Conservation (phyloP, 1,140 invertebrate genomes). For the Octopus sinensis region DNA sequence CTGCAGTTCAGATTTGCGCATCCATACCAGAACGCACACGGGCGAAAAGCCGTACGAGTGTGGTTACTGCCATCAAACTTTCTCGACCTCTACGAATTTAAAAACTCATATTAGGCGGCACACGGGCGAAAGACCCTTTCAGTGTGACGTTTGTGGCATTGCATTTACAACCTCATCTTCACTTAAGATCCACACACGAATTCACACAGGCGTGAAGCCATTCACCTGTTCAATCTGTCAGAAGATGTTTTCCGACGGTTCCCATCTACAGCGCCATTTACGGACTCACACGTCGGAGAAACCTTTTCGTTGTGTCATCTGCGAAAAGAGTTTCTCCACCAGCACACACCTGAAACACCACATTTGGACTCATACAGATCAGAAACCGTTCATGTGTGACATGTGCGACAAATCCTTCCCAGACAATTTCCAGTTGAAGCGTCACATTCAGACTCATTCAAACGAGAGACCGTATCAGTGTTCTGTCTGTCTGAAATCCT, state of each 20-base stretch:
- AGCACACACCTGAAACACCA: neutral
- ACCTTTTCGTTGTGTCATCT: constrained; percentile 72
- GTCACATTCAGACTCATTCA: constrained; percentile 76
- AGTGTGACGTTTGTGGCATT: constrained; percentile 25
- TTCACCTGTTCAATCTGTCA: constrained; percentile 25
- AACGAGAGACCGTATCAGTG: constrained; percentile 70
- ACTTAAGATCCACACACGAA: constrained; percentile 34
- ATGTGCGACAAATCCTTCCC: constrained; percentile 86
- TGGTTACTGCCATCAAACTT: constrained; percentile 84
- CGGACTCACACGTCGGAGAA: constrained; percentile 21
- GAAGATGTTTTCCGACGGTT: constrained; percentile 3
- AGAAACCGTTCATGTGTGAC: constrained; percentile 74
- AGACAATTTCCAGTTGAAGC: constrained; percentile 79
- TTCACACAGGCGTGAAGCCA: constrained; percentile 40
- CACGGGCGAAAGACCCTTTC: constrained; percentile 17
- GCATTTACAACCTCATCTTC: constrained; percentile 20
- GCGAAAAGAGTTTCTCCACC: constrained; percentile 62
- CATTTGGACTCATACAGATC: constrained; percentile 14
- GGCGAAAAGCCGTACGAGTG: constrained; percentile 68
- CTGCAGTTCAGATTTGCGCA: neutral
- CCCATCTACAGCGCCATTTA: constrained; percentile 20
- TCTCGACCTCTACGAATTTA: constrained; percentile 82
- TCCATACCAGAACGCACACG: neutral
- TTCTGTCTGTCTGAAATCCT: neutral
- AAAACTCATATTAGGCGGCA: constrained; percentile 60